phyloP scores from a whole-genome alignment of 2,888 invertebrate genomes.

The Himalopsyche tibetana region DNA sequence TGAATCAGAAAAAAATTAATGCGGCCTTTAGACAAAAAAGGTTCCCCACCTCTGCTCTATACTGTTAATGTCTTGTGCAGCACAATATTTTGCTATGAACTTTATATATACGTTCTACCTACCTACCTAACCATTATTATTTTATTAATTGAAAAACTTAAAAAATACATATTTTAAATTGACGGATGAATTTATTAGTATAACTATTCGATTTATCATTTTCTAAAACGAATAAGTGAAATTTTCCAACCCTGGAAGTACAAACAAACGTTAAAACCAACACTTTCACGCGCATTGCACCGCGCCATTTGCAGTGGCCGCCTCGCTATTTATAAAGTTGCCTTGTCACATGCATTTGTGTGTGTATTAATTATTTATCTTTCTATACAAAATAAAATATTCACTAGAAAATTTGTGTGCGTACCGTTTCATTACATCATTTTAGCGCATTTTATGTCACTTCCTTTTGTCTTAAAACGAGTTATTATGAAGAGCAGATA shows the following conservation, averaged over 20 bases:
- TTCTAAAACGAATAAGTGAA: background rate
- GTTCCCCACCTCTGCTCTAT: no score
- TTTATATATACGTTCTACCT: no score
- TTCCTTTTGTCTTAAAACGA: background rate
- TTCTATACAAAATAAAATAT: slow-evolving; percentile 17
- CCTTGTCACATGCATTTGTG: slow-evolving; percentile 37
- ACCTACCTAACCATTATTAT: no score
- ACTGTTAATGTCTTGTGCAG: no score
- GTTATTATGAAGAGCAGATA: no score
- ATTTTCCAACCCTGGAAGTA: slow-evolving; percentile 33
- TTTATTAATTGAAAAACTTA: no score
- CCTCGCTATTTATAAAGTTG: slow-evolving; percentile 49
- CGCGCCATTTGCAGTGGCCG: slow-evolving; percentile 47
- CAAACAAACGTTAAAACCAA: slow-evolving; percentile 40
- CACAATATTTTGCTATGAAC: no score
- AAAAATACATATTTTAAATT: no score
- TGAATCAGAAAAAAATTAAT: no score
- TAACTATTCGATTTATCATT: no score
- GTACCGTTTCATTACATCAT: background rate
- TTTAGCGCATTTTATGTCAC: background rate
- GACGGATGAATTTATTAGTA: no score
- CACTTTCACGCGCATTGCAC: slow-evolving; percentile 53
- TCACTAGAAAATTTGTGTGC: background rate
- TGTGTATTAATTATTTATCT: slow-evolving; percentile 19
- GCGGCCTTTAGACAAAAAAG: no score